Evolutionary conservation across 2,888 invertebrate genomes (phyloP).

Genomic region (Leucophenga montana): DNA sequence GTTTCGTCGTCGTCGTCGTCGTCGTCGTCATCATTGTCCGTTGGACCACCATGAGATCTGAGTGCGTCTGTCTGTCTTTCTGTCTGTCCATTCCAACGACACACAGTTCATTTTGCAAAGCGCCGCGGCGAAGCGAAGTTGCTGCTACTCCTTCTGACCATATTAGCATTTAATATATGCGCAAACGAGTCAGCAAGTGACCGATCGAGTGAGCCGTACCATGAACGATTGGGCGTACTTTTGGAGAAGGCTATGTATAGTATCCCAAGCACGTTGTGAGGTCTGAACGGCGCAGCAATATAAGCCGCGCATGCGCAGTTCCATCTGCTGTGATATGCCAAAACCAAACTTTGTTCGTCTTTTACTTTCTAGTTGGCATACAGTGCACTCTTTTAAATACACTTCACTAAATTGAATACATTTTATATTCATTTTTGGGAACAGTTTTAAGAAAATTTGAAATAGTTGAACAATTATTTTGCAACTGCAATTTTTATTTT

Average conservation of each 20-base stretch:
- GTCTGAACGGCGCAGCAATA: background rate
- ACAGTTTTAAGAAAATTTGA: too few species aligned
- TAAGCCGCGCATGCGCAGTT: background rate
- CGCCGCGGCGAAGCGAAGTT: background rate
- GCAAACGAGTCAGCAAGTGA: slow-evolving; percentile 5
- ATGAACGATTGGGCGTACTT: background rate
- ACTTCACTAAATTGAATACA: too few species aligned
- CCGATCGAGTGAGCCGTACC: background rate
- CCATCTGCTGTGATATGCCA: background rate
- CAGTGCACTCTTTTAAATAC: too few species aligned
- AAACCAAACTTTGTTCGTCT: background rate
- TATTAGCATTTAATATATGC: slow-evolving; percentile 29
- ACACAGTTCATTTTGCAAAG: slow-evolving; percentile 4
- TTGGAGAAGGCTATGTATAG: too few species aligned
- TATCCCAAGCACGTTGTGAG: slow-evolving; percentile 14
- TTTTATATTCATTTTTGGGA: too few species aligned
- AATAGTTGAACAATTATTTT: too few species aligned
- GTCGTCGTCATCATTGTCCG: background rate
- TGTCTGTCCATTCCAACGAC: background rate
- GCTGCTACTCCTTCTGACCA: slow-evolving; percentile 19
- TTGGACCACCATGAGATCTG: slow-evolving; percentile 12
- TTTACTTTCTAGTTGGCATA: slow-evolving; percentile 10
- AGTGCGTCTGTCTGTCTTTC: background rate
- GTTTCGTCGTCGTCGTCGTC: background rate
- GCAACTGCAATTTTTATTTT: too few species aligned